phyloP scores from a whole-genome alignment of 2,888 invertebrate species.

The Tethea ocularis region DNA sequence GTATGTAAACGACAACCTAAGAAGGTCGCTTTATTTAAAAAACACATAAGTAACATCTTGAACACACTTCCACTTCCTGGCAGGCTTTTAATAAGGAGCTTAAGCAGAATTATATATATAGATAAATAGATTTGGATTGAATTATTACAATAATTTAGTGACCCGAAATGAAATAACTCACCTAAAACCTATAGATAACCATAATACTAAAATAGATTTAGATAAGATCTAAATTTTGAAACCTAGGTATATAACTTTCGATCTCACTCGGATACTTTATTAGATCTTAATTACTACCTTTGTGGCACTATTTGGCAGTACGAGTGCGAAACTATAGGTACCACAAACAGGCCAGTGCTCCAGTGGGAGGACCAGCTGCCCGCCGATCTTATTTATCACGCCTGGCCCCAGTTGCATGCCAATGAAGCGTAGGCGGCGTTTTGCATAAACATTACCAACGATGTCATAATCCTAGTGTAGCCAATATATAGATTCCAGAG shows the following conservation, averaged over 20 bases:
- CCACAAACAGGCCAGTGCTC: slow-evolving; percentile 15
- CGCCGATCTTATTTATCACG: slow-evolving; percentile 59
- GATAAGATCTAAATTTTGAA: too few species aligned
- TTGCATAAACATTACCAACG: slow-evolving; percentile 65
- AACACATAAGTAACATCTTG: not conserved
- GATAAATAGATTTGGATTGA: too few species aligned
- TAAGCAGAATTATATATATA: too few species aligned
- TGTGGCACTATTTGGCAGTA: slow-evolving; percentile 2
- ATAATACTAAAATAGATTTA: too few species aligned
- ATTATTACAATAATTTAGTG: too few species aligned
- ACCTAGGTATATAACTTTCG: too few species aligned
- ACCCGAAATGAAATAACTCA: too few species aligned
- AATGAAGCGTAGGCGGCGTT: slow-evolving; percentile 68
- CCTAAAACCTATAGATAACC: too few species aligned
- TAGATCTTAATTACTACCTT: not conserved
- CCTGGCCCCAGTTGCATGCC: slow-evolving; percentile 65
- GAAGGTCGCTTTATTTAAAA: slow-evolving; percentile 13
- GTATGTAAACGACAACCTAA: slow-evolving; percentile 10
- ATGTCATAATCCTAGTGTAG: slow-evolving; percentile 57
- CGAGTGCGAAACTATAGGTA: not conserved
- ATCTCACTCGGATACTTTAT: not conserved
- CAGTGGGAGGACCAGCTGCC: slow-evolving; percentile 66
- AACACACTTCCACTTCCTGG: not conserved
- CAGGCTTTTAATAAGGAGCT: not conserved
- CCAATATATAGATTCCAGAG: slow-evolving; percentile 20